phyloP scores from a whole-genome alignment of 53 echinoderm and acorn worm genomes.

The Stichopus horrens region DNA sequence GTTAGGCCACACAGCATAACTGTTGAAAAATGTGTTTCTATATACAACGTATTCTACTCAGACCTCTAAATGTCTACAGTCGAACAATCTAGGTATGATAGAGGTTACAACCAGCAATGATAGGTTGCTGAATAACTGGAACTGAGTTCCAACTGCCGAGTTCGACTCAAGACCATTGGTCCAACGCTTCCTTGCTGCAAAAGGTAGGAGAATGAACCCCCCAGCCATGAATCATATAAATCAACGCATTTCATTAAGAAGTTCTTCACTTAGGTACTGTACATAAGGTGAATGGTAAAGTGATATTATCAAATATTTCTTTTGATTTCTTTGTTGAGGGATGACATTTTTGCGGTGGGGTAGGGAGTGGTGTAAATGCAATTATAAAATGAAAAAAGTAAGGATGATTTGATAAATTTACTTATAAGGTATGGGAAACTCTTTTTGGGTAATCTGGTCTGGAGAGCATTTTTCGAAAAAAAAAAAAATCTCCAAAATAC shows the following conservation, averaged over 20 bases:
- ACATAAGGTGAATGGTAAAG: no score
- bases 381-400: no score
- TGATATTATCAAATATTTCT: no score
- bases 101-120: no score
- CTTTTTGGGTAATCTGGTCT: no score
- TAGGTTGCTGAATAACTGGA: slow-evolving; percentile 23
- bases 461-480: no score
- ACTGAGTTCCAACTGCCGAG: slow-evolving; percentile 13
- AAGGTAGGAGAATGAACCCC: slow-evolving; percentile 10
- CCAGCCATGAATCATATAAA: neutral
- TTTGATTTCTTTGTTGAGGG: no score
- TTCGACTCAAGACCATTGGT: neutral
- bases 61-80: slow-evolving; percentile 1
- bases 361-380: no score
- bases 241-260: neutral
- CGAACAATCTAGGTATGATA: slow-evolving; percentile 1
- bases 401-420: no score
- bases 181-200: neutral
- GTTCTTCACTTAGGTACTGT: neutral
- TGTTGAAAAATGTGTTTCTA: slow-evolving; percentile 33
- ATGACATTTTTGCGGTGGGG: no score
- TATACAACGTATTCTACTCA: slow-evolving; percentile 10
- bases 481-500: no score
- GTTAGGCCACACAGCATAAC: slow-evolving; percentile 40
- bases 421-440: no score